A percentile compares a stretch with the other conserved stretches of the same genome.
Evolutionary conservation across 2,113 vertebrate genomes (phyloP).

Genomic region (Macrotis lagotis): DNA sequence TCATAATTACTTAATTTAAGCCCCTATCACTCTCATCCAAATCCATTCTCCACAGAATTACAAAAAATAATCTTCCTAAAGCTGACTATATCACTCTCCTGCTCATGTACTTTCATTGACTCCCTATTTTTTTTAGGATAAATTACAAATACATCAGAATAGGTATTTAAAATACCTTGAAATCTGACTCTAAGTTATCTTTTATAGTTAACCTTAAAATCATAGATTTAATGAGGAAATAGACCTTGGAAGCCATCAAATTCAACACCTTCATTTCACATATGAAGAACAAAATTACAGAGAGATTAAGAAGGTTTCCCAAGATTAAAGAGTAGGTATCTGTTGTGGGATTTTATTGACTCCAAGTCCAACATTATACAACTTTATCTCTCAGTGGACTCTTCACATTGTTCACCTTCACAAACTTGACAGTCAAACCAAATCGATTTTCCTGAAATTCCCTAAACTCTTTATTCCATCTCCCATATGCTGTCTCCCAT

Average conservation of each 20-base stretch:
- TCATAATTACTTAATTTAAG: too few relatives aligned
- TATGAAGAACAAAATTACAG: neutral
- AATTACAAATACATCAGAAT: neutral
- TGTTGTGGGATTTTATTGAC: neutral
- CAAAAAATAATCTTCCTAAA: neutral
- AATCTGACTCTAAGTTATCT: neutral
- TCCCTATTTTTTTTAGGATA: neutral
- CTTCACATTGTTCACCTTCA: neutral
- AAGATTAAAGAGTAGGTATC: neutral
- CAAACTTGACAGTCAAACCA: neutral
- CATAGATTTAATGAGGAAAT: neutral
- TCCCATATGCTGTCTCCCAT: too few relatives aligned
- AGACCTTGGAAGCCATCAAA: neutral
- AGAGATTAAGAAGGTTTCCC: neutral
- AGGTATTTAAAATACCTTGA: neutral
- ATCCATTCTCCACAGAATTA: neutral
- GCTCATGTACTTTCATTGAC: neutral
- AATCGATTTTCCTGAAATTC: neutral
- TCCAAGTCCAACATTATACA: neutral
- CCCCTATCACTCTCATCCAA: neutral
- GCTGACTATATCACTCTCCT: neutral
- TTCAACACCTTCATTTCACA: neutral
- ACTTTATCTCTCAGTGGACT: neutral
- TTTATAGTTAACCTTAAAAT: neutral
- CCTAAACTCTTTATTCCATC: neutral